Base-by-base conservation (phyloP, 2,888 invertebrate species). In the Schrankia costaestrigalis region DNA sequence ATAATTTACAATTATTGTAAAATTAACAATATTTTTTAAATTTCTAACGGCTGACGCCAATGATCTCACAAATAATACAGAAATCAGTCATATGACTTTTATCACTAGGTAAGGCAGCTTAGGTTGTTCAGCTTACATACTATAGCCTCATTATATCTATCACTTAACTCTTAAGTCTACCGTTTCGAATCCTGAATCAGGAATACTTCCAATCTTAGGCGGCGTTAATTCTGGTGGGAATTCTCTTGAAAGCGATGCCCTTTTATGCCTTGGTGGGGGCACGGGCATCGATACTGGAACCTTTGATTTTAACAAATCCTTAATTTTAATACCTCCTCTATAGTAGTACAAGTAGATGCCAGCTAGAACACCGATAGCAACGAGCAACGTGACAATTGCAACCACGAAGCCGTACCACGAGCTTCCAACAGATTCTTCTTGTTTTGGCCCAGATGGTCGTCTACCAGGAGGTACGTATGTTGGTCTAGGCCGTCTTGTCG, bases 281-380 rank as follows among this genome's bases (percentile, higher is more conserved):
- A 87, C 78, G 0, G 89, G 83, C 0, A 79, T 79, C 0, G 80
- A 68, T 0, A 65, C 36, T 1, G 78, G 66, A 1, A 75, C 68
- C 36, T 84, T 85, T 17, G 82, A 80, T 44, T 85, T 91, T 13
- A 93, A 72, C 68, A 93, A 86, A 47, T 81, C 89, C 77, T 93
- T 93, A 53, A 94, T 89, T 51, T 89, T 89, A 67, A 89, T 89
- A 59, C 92, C 92, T 61, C 93, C 91, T 76, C 93, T 91, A 85
- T 94, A 94, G 70, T 93, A 94, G 76, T 94, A 93, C 62, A 93
- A 82, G 77, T 94, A 94, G 58, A 94, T 85, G 41, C 91, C 89
- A 45, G 91, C 91, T 65, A 94, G 85, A 52, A 90, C 78, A 41
- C 91, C 90, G 61, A 92, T 72, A 26, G 92, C 91, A 63, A 92